Conservation (phyloP, 2,797 vertebrate species). For the Rousettus madagascariensis region DNA sequence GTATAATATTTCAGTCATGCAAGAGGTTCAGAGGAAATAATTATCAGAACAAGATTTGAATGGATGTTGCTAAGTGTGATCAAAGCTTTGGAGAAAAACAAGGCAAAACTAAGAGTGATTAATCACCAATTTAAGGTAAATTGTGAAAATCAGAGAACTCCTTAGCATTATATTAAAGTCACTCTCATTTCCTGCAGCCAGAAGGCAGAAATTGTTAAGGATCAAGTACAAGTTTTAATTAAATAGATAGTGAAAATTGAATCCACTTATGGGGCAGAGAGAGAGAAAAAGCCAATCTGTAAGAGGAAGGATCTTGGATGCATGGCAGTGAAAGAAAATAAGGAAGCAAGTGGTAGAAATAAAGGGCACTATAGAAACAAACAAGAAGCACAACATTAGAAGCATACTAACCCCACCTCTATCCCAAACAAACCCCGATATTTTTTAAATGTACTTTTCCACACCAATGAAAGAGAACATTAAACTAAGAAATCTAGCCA, state of each 20-base stretch:
- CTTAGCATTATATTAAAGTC: not conserved
- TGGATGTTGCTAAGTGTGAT: not conserved
- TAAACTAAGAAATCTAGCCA: conserved; percentile 18
- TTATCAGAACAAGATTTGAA: conserved; percentile 11
- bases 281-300: not conserved
- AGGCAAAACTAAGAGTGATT: not conserved
- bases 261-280: not conserved
- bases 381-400: not conserved
- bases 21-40: not conserved
- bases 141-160: conserved; percentile 9
- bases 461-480: not conserved
- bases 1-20: conserved; percentile 1
- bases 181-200: not conserved
- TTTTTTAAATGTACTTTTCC: conserved; percentile 5
- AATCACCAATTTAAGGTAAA: conserved; percentile 45
- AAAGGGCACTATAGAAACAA: not conserved
- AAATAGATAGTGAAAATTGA: not conserved
- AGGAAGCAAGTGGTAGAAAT: not conserved
- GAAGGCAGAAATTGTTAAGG: not conserved
- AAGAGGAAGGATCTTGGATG: not conserved
- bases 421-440: not conserved
- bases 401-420: not conserved
- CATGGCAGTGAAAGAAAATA: not conserved
- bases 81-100: conserved; percentile 6
- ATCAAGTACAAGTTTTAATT: not conserved